Evolutionary conservation across 2,113 vertebrate genomes (phyloP), one percentile per base, ranked within the genome.

Genomic region (Tretioscincus oriximinensis): DNA sequence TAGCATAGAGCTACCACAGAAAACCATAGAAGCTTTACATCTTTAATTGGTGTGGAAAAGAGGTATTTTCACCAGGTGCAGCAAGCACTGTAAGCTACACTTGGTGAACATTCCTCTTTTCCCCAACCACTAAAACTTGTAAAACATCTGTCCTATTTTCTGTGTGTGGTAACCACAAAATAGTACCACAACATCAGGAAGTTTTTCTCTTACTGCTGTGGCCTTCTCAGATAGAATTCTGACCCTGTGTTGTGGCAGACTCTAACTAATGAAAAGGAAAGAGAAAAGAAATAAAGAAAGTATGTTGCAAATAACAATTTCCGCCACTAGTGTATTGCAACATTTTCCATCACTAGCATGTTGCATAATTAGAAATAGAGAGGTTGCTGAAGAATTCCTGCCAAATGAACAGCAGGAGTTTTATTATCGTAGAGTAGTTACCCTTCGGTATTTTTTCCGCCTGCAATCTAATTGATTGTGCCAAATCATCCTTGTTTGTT

Each of bases 291-390:
- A 58, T 41, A 41, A 41, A 41, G n/a, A n/a, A n/a, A 64, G 31
- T 82, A 65, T 81, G 8, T 79, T 12, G 24, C 2, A 1, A 80
- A 5, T 76, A 70, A 21, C 5, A 61, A 63, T 84, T 91, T 92
- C 86, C 78, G 80, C 3, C 85, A 49, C 5, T 24, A 5, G 0
- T 84, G 7, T 58, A 71, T 81, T 63, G 35, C 35, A 70, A 22
- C 5, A 61, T 60, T 84, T 91, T 92, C 86, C 78, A 81, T 4
- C 85, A 49, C 5, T 80, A 70, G n/a, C 65, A 77, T 65, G 68
- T 7, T 65, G 64, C 9, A 3, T 75, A 64, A 9, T 80, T 82
- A 75, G 28, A 87, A 85, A 81, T 22, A 83, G 68, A 74, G 31
- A 61, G 21, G 35, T 87, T 54, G 63, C 14, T 77, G 49, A 70